Evolutionary conservation across 2,888 invertebrate species (phyloP).

Genomic region (Lasioglossum villosulum): DNA sequence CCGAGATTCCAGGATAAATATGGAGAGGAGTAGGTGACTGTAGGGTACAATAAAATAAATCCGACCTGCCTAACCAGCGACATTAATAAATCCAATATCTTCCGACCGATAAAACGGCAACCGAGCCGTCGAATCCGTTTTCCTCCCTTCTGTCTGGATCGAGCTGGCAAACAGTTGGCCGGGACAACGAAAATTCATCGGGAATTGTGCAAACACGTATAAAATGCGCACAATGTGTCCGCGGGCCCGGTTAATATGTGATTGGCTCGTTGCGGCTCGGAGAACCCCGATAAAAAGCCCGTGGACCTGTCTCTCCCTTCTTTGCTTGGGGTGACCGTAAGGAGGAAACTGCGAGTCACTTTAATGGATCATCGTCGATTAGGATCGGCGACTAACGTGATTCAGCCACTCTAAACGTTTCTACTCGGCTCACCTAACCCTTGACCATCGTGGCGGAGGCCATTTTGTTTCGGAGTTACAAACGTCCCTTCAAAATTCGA

Average conservation of each 20-base stretch:
- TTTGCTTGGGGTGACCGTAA: slow-evolving; percentile 37
- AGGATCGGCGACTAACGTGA: neutral
- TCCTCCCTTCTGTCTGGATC: slow-evolving; percentile 50
- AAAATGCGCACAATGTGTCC: slow-evolving; percentile 84
- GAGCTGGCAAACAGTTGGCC: slow-evolving; percentile 68
- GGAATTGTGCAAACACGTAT: slow-evolving; percentile 84
- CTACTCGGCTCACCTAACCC: neutral
- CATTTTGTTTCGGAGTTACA: neutral
- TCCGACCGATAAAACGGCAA: slow-evolving; percentile 81
- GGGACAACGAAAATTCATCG: slow-evolving; percentile 76
- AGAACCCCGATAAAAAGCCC: slow-evolving; percentile 64
- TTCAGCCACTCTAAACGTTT: slow-evolving; percentile 3
- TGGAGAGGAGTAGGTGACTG: slow-evolving; percentile 28
- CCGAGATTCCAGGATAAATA: slow-evolving; percentile 28
- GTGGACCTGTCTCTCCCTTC: slow-evolving; percentile 48
- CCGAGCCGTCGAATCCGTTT: slow-evolving; percentile 66
- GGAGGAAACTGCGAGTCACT: slow-evolving; percentile 46
- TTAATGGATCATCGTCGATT: slow-evolving; percentile 43
- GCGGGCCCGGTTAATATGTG: slow-evolving; percentile 81
- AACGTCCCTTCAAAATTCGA: neutral
- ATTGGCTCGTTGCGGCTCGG: slow-evolving; percentile 48
- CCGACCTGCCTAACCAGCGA: slow-evolving; percentile 77
- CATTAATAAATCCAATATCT: slow-evolving; percentile 82
- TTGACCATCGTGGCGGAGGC: neutral
- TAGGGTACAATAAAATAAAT: slow-evolving; percentile 77